These are phyloP conservation scores for Pseudomugil gertrudae DNA, from an alignment of 2,797 vertebrate genomes.

Conservation along the genomic window DNA sequence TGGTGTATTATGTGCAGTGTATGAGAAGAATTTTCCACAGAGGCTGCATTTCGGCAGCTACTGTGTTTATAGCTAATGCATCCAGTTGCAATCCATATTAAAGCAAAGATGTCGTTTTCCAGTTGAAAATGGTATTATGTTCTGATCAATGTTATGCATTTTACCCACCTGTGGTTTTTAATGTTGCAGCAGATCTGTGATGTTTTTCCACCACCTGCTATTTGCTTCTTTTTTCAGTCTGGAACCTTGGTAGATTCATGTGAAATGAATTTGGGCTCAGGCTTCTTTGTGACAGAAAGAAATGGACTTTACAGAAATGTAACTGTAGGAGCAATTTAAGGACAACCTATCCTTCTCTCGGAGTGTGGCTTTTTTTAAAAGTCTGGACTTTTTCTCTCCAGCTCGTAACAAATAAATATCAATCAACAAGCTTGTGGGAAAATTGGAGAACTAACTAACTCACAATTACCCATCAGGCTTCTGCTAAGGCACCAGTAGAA, in stretches of 20 bases:
- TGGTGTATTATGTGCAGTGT: neutral
- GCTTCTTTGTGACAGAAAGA: constrained; percentile 2
- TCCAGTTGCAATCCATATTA: neutral
- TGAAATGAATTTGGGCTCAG: constrained; percentile 8
- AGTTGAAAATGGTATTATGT: neutral
- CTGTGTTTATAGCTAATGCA: neutral
- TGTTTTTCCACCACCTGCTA: neutral
- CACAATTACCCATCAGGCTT: constrained; percentile 69
- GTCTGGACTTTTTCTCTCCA: constrained; percentile 31
- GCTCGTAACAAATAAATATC: constrained; percentile 54
- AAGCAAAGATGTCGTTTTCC: neutral
- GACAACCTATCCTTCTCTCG: constrained; percentile 28
- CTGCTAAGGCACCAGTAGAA: constrained; percentile 42
- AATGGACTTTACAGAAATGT: constrained; percentile 40
- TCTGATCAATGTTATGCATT: neutral
- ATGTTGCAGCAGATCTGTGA: neutral
- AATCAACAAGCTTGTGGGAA: constrained; percentile 49
- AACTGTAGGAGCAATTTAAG: constrained; percentile 32
- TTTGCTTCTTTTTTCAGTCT: constrained; percentile 4
- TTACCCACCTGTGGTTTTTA: neutral
- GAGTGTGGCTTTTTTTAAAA: constrained; percentile 43
- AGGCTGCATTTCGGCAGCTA: neutral
- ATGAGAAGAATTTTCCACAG: neutral
- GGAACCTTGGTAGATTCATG: constrained; percentile 16
- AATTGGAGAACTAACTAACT: constrained; percentile 62